A percentile compares a stretch with the other conserved stretches of the same genome.
phyloP scores from a whole-genome alignment of 2,797 vertebrate genomes.

The Eulemur albifrons region DNA sequence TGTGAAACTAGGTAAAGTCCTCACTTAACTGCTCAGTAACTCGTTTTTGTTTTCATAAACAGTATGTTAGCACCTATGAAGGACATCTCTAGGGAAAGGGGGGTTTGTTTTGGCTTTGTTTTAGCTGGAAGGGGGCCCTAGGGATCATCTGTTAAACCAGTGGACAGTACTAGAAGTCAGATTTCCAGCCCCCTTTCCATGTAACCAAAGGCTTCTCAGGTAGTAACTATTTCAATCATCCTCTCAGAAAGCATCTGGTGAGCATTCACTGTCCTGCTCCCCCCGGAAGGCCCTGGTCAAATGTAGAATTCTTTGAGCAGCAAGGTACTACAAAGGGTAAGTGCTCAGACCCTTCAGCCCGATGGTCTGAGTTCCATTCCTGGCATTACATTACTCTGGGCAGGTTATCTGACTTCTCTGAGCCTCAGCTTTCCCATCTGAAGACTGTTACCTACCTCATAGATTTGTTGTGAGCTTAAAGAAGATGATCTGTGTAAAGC shows the following conservation, averaged over 20 bases:
- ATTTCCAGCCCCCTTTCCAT: not conserved
- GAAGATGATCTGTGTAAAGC: not conserved
- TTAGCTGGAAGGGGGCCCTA: not conserved
- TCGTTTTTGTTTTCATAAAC: not conserved
- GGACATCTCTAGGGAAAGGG: not conserved
- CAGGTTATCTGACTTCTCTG: not conserved
- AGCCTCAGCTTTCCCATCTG: not conserved
- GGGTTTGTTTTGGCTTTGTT: not conserved
- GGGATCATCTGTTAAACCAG: not conserved
- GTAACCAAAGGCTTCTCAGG: not conserved
- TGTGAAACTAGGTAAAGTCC: not conserved
- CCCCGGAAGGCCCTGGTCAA: not conserved
- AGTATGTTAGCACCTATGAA: not conserved
- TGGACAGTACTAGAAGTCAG: not conserved
- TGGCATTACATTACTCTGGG: not conserved
- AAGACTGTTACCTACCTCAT: not conserved
- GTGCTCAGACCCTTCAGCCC: not conserved
- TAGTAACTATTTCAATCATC: not conserved
- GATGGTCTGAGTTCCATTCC: not conserved
- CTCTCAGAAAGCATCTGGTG: not conserved
- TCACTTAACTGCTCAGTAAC: not conserved
- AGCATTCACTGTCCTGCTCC: not conserved
- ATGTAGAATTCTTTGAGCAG: not conserved
- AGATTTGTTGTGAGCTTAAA: not conserved
- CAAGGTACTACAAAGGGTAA: not conserved